These are phyloP conservation scores for Rapana venosa DNA, from an alignment of 2,888 invertebrate genomes.

Conservation along the genomic window DNA sequence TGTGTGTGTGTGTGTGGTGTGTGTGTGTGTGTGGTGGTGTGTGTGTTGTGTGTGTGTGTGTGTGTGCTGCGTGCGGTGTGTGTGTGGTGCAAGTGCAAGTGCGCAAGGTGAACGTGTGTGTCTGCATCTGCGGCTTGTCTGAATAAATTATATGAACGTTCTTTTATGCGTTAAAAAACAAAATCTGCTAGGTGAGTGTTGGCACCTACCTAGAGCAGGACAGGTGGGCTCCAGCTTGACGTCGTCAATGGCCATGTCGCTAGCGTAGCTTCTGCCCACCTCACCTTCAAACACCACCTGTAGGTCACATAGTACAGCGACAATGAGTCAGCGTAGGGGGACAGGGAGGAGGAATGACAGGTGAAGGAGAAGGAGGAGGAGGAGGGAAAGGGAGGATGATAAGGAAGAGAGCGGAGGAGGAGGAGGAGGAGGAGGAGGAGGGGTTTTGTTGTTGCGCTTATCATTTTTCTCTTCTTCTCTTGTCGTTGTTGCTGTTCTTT, in stretches of 20 bases:
- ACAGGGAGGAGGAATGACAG: too few species aligned
- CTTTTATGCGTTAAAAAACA: not conserved
- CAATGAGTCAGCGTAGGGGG: too few species aligned
- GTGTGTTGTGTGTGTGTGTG: not conserved
- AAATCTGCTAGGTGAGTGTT: not conserved
- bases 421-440: too few species aligned
- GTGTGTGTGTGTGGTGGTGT: too few species aligned
- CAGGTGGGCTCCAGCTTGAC: conserved; percentile 63
- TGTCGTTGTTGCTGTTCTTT: too few species aligned
- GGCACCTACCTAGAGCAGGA: conserved; percentile 62
- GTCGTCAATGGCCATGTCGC: conserved; percentile 76
- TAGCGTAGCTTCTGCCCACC: conserved; percentile 57
- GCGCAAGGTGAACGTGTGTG: not conserved
- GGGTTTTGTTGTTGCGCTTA: too few species aligned
- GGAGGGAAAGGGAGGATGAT: too few species aligned
- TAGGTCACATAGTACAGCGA: not conserved
- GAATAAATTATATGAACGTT: not conserved
- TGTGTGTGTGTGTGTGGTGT: too few species aligned
- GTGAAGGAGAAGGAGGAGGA: too few species aligned
- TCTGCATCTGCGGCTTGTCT: too few species aligned
- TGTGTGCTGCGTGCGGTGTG: not conserved
- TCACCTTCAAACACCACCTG: conserved; percentile 72
- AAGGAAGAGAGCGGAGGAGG: too few species aligned
- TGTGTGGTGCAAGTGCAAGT: not conserved
- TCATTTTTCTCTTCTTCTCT: too few species aligned